Conservation (phyloP, 2,113 vertebrate genomes). For the Campylorhamphus procurvoides region DNA sequence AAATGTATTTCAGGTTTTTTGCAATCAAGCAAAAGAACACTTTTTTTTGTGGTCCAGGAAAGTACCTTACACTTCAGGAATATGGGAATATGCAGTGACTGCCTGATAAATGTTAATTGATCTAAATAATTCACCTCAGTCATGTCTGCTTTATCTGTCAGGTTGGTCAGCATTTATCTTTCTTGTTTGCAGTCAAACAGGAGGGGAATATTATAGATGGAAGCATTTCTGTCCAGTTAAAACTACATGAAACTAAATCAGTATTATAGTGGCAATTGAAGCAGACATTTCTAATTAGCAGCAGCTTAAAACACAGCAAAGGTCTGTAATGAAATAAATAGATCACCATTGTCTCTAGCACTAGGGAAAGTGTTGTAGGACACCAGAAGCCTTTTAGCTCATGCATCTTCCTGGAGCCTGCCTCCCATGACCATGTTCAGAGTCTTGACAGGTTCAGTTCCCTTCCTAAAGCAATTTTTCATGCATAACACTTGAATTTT, state of each 20-base stretch:
- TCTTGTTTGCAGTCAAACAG: background rate
- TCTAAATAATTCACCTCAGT: background rate
- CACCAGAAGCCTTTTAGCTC: background rate
- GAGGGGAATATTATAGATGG: background rate
- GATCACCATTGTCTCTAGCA: background rate
- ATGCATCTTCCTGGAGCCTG: background rate
- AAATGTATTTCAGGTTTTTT: background rate
- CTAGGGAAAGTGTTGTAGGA: background rate
- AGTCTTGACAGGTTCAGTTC: background rate
- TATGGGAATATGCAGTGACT: background rate
- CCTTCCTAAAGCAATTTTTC: background rate
- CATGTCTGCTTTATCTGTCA: background rate
- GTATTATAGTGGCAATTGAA: background rate
- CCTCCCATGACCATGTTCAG: background rate
- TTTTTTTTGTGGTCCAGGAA: background rate
- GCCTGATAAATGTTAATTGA: background rate
- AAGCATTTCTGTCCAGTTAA: background rate
- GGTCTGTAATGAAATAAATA: constrained; percentile 29
- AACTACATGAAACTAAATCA: background rate
- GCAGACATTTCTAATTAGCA: background rate
- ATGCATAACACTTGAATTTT: background rate
- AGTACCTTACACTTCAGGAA: background rate
- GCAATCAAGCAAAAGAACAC: background rate
- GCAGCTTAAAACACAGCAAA: constrained; percentile 12
- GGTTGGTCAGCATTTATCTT: background rate